Percentiles rank a stretch among this genome's conserved stretches.
Evolutionary conservation across 2,113 vertebrate species (phyloP).

Genomic region (Ifrita kowaldi): DNA sequence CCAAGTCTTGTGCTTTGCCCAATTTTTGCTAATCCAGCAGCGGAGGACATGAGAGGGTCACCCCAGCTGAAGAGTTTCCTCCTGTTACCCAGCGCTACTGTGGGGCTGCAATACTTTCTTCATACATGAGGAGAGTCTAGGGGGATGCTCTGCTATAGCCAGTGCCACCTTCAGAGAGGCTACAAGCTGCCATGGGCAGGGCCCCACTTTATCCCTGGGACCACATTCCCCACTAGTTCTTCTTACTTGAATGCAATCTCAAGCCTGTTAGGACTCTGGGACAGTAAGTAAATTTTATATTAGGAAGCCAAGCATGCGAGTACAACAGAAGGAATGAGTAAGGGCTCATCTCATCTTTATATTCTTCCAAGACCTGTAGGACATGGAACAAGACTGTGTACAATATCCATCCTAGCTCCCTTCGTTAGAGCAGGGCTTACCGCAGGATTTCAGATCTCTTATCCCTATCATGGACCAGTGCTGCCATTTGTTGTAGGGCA

Average conservation of each 20-base stretch:
- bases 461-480: background rate
- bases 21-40: background rate
- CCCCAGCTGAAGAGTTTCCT: background rate
- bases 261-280: background rate
- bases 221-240: background rate
- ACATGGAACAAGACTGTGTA: background rate
- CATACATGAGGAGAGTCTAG: background rate
- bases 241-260: background rate
- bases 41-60: background rate
- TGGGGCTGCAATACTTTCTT: background rate
- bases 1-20: background rate
- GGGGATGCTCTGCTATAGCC: background rate
- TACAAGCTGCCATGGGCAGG: background rate
- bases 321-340: background rate
- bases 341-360: background rate
- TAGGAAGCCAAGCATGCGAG: background rate
- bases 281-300: background rate
- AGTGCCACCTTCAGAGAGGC: background rate
- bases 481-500: background rate
- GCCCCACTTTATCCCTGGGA: background rate
- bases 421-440: background rate
- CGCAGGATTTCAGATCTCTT: background rate
- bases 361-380: background rate
- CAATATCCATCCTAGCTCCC: background rate
- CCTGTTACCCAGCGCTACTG: background rate